These are phyloP conservation scores for Nymphalis urticae DNA, from an alignment of 2,888 invertebrate genomes.

Conservation along the genomic window DNA sequence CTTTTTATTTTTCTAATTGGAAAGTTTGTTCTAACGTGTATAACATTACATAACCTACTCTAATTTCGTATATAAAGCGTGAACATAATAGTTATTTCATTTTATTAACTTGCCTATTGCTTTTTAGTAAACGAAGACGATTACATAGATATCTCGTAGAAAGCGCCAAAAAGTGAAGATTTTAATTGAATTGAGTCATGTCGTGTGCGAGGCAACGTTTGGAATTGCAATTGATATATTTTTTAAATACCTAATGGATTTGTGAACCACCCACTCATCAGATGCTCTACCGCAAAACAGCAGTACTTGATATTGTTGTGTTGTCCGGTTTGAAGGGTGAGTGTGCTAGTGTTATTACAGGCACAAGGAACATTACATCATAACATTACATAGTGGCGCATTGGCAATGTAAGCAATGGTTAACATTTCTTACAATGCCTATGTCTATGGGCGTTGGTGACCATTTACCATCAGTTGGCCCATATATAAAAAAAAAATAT, in stretches of 20 bases:
- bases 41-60: neutral
- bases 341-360: too few relatives aligned
- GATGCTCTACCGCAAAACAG: too few relatives aligned
- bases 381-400: too few relatives aligned
- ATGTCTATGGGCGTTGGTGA: too few relatives aligned
- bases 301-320: too few relatives aligned
- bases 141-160: slow-evolving; percentile 21
- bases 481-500: too few relatives aligned
- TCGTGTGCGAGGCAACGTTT: neutral
- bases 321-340: too few relatives aligned
- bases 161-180: slow-evolving; percentile 24
- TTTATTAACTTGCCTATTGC: slow-evolving; percentile 20
- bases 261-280: neutral
- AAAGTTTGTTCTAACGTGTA: neutral
- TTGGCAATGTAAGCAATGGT: too few relatives aligned
- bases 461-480: too few relatives aligned
- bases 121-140: slow-evolving; percentile 25
- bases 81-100: slow-evolving; percentile 18
- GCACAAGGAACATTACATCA: too few relatives aligned
- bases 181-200: slow-evolving; percentile 19
- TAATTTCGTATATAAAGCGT: slow-evolving; percentile 17
- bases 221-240: neutral
- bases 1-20: neutral
- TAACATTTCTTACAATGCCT: too few relatives aligned
- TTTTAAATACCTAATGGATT: neutral